Percentiles rank a stretch among this genome's conserved stretches.
Conservation (phyloP, 2,113 vertebrate species). For the Poeciliopsis occidentalis region DNA sequence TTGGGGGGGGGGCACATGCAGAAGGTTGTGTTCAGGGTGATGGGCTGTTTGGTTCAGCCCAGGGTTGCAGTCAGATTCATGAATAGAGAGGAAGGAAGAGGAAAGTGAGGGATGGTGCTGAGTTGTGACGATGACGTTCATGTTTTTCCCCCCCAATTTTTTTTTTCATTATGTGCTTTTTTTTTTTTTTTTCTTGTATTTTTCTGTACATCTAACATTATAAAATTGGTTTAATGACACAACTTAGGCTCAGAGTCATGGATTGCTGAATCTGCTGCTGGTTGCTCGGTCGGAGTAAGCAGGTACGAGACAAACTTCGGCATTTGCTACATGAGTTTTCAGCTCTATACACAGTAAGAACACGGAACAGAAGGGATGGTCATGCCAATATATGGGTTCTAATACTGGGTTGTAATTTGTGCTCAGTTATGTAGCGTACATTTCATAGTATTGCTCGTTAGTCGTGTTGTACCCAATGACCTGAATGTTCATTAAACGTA, state of each 20-base stretch:
- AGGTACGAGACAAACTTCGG: slow-evolving; percentile 41
- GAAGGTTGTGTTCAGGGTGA: slow-evolving; percentile 55
- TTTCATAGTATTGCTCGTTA: slow-evolving; percentile 67
- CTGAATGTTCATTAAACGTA: slow-evolving; percentile 32
- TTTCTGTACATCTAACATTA: slow-evolving; percentile 53
- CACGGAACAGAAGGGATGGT: slow-evolving; percentile 41
- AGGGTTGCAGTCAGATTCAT: slow-evolving; percentile 82
- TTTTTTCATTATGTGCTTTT: slow-evolving; percentile 56
- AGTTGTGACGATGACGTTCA: slow-evolving; percentile 54
- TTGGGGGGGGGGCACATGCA: slow-evolving; percentile 83
- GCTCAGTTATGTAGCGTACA: slow-evolving; percentile 66
- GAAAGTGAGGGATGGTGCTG: slow-evolving; percentile 69
- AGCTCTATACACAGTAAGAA: slow-evolving; percentile 61
- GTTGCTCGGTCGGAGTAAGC: slow-evolving; percentile 76
- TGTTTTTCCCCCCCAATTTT: slow-evolving; percentile 38
- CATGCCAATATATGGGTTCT: slow-evolving; percentile 47
- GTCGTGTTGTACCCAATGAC: slow-evolving; percentile 59
- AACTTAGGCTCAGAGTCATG: slow-evolving; percentile 74
- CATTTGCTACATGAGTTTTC: slow-evolving; percentile 65
- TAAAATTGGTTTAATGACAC: slow-evolving; percentile 55
- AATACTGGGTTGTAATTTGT: slow-evolving; percentile 68
- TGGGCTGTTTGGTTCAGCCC: slow-evolving; percentile 74
- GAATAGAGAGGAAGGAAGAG: slow-evolving; percentile 46
- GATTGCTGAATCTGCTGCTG: slow-evolving; percentile 83
- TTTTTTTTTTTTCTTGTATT: slow-evolving; percentile 47